Conservation (phyloP, 1,140 invertebrate genomes). For the Campoletis sonorensis region DNA sequence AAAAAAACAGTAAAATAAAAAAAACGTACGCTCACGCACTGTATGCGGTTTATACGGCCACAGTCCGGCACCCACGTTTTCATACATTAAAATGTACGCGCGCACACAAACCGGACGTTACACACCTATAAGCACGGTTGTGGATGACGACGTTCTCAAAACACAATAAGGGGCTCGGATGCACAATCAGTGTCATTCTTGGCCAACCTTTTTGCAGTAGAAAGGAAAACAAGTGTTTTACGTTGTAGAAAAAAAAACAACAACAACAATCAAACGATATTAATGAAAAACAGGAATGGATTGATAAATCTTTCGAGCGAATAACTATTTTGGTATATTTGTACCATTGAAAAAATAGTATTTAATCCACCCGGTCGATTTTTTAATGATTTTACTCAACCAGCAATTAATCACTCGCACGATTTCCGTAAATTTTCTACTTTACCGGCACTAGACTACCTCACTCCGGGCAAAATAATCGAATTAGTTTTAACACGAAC, state of each 20-base stretch:
- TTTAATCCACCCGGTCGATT: too few relatives aligned
- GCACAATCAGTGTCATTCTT: background rate
- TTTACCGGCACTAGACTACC: background rate
- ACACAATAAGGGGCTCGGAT: background rate
- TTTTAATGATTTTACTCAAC: background rate
- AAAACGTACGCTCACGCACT: background rate
- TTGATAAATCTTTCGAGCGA: too few relatives aligned
- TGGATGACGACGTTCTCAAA: background rate
- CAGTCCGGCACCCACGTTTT: conserved; percentile 14
- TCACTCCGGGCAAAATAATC: background rate
- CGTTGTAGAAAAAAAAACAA: background rate
- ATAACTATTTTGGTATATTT: too few relatives aligned
- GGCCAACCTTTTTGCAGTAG: too few relatives aligned
- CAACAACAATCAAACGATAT: too few relatives aligned
- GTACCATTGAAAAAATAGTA: too few relatives aligned
- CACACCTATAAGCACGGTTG: conserved; percentile 1
- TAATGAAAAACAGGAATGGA: too few relatives aligned
- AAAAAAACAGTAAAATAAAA: background rate
- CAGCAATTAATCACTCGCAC: background rate
- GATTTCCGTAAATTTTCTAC: background rate
- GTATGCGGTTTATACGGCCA: background rate
- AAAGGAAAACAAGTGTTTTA: background rate
- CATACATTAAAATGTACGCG: background rate
- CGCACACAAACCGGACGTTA: conserved; percentile 17
- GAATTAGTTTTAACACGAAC: background rate